These are phyloP conservation scores for Drosophila phalerata DNA, from an alignment of 2,888 invertebrate genomes.

Conservation along the genomic window DNA sequence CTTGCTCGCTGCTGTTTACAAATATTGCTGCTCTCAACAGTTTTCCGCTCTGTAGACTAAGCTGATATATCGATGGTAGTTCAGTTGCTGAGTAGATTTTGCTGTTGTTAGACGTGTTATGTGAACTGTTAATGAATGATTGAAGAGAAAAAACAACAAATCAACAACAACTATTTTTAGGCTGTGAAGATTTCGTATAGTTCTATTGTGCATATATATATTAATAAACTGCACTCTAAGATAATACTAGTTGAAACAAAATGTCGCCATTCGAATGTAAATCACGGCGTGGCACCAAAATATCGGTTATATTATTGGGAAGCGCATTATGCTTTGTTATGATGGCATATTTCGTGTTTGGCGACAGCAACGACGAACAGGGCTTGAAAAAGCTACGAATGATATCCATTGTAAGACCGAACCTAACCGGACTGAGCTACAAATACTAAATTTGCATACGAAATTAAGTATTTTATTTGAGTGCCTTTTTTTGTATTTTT, in stretches of 20 bases:
- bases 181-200: conserved; percentile 55
- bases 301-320: conserved; percentile 83
- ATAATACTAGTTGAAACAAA: conserved; percentile 10
- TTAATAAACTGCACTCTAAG: conserved; percentile 64
- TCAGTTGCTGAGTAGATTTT: conserved; percentile 63
- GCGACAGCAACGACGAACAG: conserved; percentile 84
- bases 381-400: conserved; percentile 83
- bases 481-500: background rate
- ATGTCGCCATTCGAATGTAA: conserved; percentile 81
- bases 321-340: conserved; percentile 82
- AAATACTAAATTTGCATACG: conserved; percentile 21
- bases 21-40: conserved; percentile 12
- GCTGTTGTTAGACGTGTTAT: conserved; percentile 54
- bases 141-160: conserved; percentile 45
- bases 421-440: background rate
- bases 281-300: conserved; percentile 82
- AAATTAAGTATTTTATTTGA: conserved; percentile 20
- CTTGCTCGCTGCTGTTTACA: conserved; percentile 4
- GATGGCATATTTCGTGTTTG: conserved; percentile 85
- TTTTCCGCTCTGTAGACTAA: conserved; percentile 9
- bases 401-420: conserved; percentile 83
- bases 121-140: conserved; percentile 12
- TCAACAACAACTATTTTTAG: conserved; percentile 79
- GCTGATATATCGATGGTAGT: conserved; percentile 32
- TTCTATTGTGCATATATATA: conserved; percentile 43